These are phyloP conservation scores for Lithobius niger DNA, from an alignment of 1,140 invertebrate genomes.

Conservation along the genomic window DNA sequence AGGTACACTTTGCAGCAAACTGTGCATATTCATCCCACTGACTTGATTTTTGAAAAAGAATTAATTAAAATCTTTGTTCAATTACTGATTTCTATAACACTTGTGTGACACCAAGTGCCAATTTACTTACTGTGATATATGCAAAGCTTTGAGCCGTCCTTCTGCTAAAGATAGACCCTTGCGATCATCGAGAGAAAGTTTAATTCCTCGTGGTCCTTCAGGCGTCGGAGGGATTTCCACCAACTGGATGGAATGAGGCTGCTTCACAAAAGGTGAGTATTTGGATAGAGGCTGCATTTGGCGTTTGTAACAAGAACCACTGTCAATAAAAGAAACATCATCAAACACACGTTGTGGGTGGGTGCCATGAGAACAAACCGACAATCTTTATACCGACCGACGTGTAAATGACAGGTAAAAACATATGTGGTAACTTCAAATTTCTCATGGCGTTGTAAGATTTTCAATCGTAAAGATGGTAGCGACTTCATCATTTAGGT, in stretches of 20 bases:
- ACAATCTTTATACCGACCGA: too few species aligned
- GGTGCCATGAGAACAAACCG: not conserved
- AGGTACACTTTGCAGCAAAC: too few species aligned
- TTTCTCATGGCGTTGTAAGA: too few species aligned
- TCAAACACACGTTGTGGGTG: not conserved
- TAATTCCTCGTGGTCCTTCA: slow-evolving; percentile 41
- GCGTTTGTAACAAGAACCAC: slow-evolving; percentile 48
- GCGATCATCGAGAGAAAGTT: slow-evolving; percentile 40
- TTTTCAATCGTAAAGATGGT: too few species aligned
- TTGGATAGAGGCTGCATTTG: slow-evolving; percentile 47
- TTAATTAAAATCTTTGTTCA: too few species aligned
- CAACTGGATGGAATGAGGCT: slow-evolving; percentile 60
- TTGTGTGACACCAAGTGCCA: too few species aligned
- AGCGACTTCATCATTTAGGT: too few species aligned
- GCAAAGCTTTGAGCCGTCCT: slow-evolving; percentile 19
- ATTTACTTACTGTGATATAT: slow-evolving; percentile 26
- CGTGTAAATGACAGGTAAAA: too few species aligned
- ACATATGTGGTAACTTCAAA: too few species aligned
- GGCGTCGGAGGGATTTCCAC: slow-evolving; percentile 51
- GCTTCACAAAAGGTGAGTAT: slow-evolving; percentile 33
- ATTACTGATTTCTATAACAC: too few species aligned
- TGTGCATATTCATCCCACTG: too few species aligned
- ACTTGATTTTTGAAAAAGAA: too few species aligned
- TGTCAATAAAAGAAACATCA: slow-evolving; percentile 21
- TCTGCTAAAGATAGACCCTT: slow-evolving; percentile 15